Base-by-base conservation (phyloP, 2,797 vertebrate species). In the Centropyge bicolor region DNA sequence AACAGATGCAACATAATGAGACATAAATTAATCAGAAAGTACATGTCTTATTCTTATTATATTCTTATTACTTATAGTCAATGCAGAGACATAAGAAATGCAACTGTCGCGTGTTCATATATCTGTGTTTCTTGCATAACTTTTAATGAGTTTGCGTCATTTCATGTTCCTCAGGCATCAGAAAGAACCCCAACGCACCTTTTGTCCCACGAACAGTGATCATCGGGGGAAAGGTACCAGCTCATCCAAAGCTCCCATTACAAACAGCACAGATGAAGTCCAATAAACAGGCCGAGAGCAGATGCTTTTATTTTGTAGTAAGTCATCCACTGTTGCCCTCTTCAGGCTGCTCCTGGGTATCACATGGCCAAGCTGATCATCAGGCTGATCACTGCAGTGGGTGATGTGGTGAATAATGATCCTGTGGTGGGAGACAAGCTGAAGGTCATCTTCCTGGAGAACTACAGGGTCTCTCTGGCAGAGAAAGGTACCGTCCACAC, bases 311-410 rank as follows among this genome's bases (percentile, higher is more conserved):
- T 68, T 51, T 63, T 2, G 16, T 35, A 22, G 9, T 65, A 36
- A 64, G 6, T 71, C 2, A 17, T 48, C 12, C 46, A 1, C 45
- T 87, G 76, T 78, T 59, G 56, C 79, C 83, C 83, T 38, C 87
- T 86, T 65, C 91, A 99, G 98, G 98, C 98, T 55, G 98, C 98
- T 60, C 98, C 98, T 0, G 98, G 98, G 51, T 99, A 99, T 80
- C 95, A 99, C 95, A 99, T 98, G 97, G 98, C 98, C 0, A 99
- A 99, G 92, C 93, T 96, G 96, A 99, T 99, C 91, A 98, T 99
- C 90, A 98, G 96, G 74, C 95, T 99, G 52, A 97, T 99, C 83
- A 99, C 98, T 0, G 91, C 98, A 0, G 97, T 99, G 72, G 98
- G 92, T 59, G 94, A 97, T 0, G 96, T 97, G 83, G 96, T 99